Percentiles rank a stretch among this genome's conserved stretches.
phyloP scores from a whole-genome alignment of 1,140 invertebrate genomes.

The Rhagoletis zephyria region DNA sequence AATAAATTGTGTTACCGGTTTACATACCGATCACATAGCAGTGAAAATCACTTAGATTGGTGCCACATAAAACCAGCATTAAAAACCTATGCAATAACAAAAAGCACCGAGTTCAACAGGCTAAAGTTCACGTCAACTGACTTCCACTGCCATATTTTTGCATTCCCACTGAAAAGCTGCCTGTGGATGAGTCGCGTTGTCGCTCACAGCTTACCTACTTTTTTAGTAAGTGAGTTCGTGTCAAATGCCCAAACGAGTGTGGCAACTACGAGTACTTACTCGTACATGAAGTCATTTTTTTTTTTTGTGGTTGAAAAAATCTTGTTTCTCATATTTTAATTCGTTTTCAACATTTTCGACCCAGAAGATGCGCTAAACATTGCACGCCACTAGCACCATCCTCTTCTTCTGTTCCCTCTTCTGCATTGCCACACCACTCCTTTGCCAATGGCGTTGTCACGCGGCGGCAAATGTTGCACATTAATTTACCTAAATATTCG shows the following conservation, averaged over 20 bases:
- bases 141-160: not conserved
- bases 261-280: not conserved
- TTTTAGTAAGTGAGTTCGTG: not conserved
- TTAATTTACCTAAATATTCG: slow-evolving; percentile 28
- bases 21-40: too few species aligned
- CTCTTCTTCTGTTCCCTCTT: not conserved
- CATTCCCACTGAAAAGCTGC: not conserved
- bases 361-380: not conserved
- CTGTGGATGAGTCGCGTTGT: not conserved
- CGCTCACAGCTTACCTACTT: not conserved
- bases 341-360: not conserved
- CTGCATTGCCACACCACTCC: not conserved
- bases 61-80: too few species aligned
- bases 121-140: slow-evolving; percentile 5
- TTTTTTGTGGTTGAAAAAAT: not conserved
- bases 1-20: too few species aligned
- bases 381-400: not conserved
- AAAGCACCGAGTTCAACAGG: not conserved
- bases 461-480: slow-evolving; percentile 34
- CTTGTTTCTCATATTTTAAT: slow-evolving; percentile 32
- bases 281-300: too few species aligned
- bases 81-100: too few species aligned
- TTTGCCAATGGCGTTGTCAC: slow-evolving; percentile 14
- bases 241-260: slow-evolving; percentile 31
- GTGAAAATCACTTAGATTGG: too few species aligned